A percentile compares a stretch with the other conserved stretches of the same genome.
Evolutionary conservation across 2,888 invertebrate genomes (phyloP).

Genomic region (Eupithecia subfuscata): DNA sequence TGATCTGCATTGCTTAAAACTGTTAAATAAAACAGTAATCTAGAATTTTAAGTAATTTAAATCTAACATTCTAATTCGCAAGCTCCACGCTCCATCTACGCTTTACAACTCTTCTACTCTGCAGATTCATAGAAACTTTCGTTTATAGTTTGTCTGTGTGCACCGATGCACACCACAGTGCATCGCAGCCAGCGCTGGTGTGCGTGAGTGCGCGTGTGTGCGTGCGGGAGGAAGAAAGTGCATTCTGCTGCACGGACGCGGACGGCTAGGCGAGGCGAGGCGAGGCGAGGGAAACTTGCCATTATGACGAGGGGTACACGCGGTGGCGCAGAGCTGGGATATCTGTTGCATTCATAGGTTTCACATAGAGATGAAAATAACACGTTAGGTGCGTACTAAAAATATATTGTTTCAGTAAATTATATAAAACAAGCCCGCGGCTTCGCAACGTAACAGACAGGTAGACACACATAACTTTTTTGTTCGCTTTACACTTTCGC

Average conservation of each 20-base stretch:
- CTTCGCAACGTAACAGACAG: background rate
- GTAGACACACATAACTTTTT: background rate
- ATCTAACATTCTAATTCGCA: background rate
- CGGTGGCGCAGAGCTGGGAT: constrained; percentile 23
- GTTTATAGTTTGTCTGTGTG: constrained; percentile 36
- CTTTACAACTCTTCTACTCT: constrained; percentile 22
- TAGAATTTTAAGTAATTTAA: background rate
- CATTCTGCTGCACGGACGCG: constrained; percentile 77
- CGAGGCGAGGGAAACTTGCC: constrained; percentile 78
- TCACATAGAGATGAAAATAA: background rate
- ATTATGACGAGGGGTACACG: constrained; percentile 52
- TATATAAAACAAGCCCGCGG: background rate
- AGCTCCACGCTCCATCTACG: constrained; percentile 17
- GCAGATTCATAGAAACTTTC: constrained; percentile 45
- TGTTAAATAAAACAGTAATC: background rate
- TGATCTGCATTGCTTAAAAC: background rate
- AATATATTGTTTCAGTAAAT: background rate
- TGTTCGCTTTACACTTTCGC: background rate
- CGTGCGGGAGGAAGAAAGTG: constrained; percentile 76
- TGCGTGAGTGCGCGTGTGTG: constrained; percentile 46
- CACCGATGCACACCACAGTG: constrained; percentile 26
- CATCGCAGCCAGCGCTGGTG: constrained; percentile 24
- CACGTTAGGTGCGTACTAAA: background rate
- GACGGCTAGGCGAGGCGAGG: too few relatives aligned
- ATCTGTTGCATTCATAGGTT: constrained; percentile 15